These are phyloP conservation scores for Drosophila helvetica DNA, from an alignment of 2,888 invertebrate genomes.

Conservation along the genomic window DNA sequence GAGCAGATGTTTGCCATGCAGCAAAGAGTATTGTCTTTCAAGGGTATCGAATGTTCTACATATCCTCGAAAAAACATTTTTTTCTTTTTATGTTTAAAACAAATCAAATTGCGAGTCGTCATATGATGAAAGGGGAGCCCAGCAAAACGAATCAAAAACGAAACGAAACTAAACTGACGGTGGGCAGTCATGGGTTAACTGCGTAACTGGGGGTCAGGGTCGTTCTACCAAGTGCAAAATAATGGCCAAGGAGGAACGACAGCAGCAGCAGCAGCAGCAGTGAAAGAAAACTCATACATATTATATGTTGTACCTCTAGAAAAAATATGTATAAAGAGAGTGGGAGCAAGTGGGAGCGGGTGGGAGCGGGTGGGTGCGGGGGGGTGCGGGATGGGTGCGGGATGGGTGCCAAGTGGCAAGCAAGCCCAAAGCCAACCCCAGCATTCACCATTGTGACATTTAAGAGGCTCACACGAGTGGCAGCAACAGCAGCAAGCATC, in stretches of 20 bases:
- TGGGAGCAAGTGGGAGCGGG: slow-evolving; percentile 2
- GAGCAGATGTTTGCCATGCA: neutral
- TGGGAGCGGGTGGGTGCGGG: slow-evolving; percentile 5
- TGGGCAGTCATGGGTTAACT: slow-evolving; percentile 53
- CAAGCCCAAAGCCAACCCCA: slow-evolving; percentile 65
- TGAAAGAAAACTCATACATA: slow-evolving; percentile 60
- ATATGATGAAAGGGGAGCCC: slow-evolving; percentile 11
- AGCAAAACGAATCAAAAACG: neutral
- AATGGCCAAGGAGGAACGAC: slow-evolving; percentile 56
- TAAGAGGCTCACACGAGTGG: slow-evolving; percentile 72
- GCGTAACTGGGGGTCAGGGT: slow-evolving; percentile 71
- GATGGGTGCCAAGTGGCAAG: slow-evolving; percentile 50
- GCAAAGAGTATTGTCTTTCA: too few relatives aligned
- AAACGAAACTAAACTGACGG: slow-evolving; percentile 21
- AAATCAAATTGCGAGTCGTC: slow-evolving; percentile 65
- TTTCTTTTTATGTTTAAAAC: slow-evolving; percentile 46
- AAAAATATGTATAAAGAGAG: slow-evolving; percentile 28
- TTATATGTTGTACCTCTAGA: slow-evolving; percentile 55
- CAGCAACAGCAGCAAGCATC: slow-evolving; percentile 30
- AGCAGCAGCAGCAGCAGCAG: slow-evolving; percentile 1
- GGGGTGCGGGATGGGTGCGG: neutral
- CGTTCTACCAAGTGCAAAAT: slow-evolving; percentile 62
- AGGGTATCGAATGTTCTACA: neutral
- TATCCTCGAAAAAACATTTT: too few relatives aligned
- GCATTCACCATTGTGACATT: slow-evolving; percentile 69